Percentiles rank a stretch among this genome's conserved stretches.
phyloP scores from a whole-genome alignment of 2,888 invertebrate genomes.

The Rhagophthalmus giganteus region DNA sequence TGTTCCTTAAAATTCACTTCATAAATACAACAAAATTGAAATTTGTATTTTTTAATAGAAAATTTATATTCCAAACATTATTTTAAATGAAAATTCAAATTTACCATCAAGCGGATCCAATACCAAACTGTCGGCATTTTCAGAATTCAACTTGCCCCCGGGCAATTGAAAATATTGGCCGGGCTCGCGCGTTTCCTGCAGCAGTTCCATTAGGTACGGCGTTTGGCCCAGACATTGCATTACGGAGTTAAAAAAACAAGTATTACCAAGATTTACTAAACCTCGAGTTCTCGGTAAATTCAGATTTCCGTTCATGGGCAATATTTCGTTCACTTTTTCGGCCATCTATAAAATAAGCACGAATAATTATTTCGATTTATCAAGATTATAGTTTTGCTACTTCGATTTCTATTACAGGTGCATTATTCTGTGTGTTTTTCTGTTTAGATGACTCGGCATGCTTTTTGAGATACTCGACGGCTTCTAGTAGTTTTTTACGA shows the following conservation, averaged over 20 bases:
- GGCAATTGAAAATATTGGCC: conserved; percentile 73
- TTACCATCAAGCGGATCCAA: conserved; percentile 39
- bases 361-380: background rate
- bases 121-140: conserved; percentile 36
- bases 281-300: conserved; percentile 70
- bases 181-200: conserved; percentile 69
- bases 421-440: conserved; percentile 2
- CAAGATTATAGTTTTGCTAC: conserved; percentile 23
- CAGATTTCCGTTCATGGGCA: conserved; percentile 30
- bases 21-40: background rate
- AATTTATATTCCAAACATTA: conserved; percentile 7
- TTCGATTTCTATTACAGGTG: conserved; percentile 23
- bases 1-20: conserved; percentile 49
- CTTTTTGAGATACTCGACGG: conserved; percentile 73
- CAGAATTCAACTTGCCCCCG: conserved; percentile 67
- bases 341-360: conserved; percentile 13
- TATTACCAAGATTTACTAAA: conserved; percentile 89
- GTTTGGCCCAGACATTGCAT: conserved; percentile 91
- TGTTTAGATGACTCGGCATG: conserved; percentile 44
- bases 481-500: conserved; percentile 71
- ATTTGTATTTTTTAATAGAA: background rate
- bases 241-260: conserved; percentile 96
- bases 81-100: background rate
- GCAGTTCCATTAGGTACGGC: conserved; percentile 69
- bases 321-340: conserved; percentile 1